Evolutionary conservation across 1,140 invertebrate species (phyloP), one percentile per base, ranked within the genome.

Genomic region (Drosophila cardini): DNA sequence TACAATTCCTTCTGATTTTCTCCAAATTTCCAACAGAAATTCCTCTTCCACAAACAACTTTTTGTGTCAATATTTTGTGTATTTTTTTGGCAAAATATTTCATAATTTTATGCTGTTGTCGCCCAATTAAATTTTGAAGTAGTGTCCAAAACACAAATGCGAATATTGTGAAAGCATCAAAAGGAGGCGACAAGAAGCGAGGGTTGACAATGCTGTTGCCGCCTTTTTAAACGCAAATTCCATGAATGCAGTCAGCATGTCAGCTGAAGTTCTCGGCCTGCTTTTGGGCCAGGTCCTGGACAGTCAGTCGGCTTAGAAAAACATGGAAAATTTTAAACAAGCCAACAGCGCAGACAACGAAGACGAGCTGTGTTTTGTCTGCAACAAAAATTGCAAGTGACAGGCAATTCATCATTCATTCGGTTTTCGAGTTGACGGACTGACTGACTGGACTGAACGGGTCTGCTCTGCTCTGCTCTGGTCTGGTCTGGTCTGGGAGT

Each of bases 341-440:
- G 82, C 50, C 71, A 64, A 76, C 62, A 42, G 61, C 56, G 60
- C 75, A 67, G 60, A 52, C 80, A 76, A 68, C 76, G 72, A 72
- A 60, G 50, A 67, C 57, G 72, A 70, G 50, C 72, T 76, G 76
- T 87, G 76, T 83, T 80, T 77, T 80, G 79, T 89, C 84, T 77
- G 84, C 84, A 52, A 80, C 78, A 89, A 87, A 87, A 87, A 87
- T 89, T 87, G 84, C 84, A 89, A 89, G 84, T 87, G 84, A 87
- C 84, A 87, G 84, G 84, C 84, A 89, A 87, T 89, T 87, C 84
- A 87, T 87, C 84, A 87, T 87, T 87, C 84, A 87, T 89, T 87
- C 72, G 76, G 79, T 72, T 87, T 89, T 77, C 65, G 76, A 74
- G 65, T 70, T 72, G 76, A 79, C 72, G 45, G 18, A 43, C 36